Evolutionary conservation across 2,113 vertebrate genomes (phyloP).

Genomic region (Erythrolamprus reginae): DNA sequence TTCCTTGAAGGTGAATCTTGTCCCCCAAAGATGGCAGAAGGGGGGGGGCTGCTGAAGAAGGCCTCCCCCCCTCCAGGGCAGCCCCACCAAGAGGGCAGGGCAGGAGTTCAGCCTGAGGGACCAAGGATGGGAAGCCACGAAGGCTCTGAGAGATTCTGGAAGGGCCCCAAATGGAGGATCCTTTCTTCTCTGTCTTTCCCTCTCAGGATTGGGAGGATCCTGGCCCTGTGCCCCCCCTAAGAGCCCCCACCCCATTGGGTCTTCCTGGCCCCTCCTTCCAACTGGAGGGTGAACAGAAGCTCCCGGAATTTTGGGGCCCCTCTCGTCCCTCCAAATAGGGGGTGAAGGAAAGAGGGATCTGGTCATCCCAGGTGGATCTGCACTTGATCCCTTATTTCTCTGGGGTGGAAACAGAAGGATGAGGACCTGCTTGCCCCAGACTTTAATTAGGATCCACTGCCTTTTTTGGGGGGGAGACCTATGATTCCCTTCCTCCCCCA

Average conservation of each 20-base stretch:
- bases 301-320: neutral
- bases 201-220: neutral
- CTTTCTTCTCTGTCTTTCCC: neutral
- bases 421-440: neutral
- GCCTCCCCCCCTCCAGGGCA: neutral
- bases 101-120: neutral
- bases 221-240: neutral
- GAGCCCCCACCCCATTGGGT: neutral
- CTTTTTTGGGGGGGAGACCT: fast-evolving
- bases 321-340: neutral
- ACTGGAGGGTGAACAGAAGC: neutral
- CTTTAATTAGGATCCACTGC: neutral
- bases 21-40: neutral
- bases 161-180: neutral
- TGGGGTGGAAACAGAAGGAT: neutral
- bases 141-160: too few species aligned
- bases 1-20: neutral
- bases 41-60: neutral
- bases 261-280: neutral
- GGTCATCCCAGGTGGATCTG: neutral
- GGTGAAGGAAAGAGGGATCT: too few species aligned
- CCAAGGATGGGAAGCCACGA: neutral
- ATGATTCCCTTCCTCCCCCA: neutral
- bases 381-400: neutral
- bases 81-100: neutral